Conservation (phyloP, 2,888 invertebrate genomes). For the Pyrocoelia pectoralis region DNA sequence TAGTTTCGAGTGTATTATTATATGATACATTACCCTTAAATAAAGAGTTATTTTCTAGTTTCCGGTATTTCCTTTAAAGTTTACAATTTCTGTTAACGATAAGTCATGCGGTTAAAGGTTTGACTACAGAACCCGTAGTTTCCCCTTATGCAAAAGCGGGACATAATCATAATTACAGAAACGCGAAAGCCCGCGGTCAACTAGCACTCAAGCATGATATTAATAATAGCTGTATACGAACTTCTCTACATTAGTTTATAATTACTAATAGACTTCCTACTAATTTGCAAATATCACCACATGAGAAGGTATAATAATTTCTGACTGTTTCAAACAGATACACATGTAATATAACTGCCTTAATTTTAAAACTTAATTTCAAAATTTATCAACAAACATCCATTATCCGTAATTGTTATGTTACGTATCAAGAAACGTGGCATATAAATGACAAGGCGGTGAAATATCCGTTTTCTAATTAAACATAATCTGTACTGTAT, state of each 20-base stretch:
- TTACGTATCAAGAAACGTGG: no score
- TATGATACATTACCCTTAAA: constrained; percentile 22
- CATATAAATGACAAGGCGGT: no score
- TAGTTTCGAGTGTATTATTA: constrained; percentile 7
- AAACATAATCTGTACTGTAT: no score
- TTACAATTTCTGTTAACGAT: constrained; percentile 44
- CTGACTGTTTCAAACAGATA: constrained; percentile 18
- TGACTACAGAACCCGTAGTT: constrained; percentile 33
- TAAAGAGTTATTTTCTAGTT: constrained; percentile 44
- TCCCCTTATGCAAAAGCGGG: constrained; percentile 33
- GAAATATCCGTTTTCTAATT: no score
- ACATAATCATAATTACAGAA: constrained; percentile 45
- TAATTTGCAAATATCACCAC: constrained; percentile 26
- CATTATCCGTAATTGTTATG: no score
- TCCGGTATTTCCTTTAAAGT: constrained; percentile 48
- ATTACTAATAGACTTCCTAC: constrained; percentile 32
- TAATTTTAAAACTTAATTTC: background rate
- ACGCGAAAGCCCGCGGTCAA: constrained; percentile 45
- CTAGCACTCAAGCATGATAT: constrained; percentile 37
- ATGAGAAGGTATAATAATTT: constrained; percentile 21
- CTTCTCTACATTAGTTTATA: constrained; percentile 33
- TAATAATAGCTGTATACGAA: constrained; percentile 32
- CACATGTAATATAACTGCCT: constrained; percentile 7
- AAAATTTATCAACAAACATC: background rate
- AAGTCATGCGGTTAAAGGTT: constrained; percentile 46